Evolutionary conservation across 2,888 invertebrate species (phyloP), one percentile per base, ranked within the genome.

Genomic region (Lochmaea crataegi): DNA sequence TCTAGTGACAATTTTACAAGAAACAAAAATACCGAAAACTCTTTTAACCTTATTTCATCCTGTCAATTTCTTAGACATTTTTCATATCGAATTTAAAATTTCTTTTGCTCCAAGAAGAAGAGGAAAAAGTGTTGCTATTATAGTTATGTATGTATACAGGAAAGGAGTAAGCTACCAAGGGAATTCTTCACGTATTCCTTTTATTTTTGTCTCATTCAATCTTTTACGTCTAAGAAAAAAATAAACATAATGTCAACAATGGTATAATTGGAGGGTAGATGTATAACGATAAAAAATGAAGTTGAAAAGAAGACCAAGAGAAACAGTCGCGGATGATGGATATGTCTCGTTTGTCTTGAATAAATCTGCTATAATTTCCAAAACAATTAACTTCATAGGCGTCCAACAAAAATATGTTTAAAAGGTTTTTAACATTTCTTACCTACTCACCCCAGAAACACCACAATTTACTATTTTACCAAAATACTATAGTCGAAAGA

Each of bases 311-410:
- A 75, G 75, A 74, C 68, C 75, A 53, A 69, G n/a, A n/a, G n/a
- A n/a, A n/a, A n/a, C n/a, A n/a, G 75, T 57, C 71, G 58, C 66
- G 72, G 75, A 78, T 80, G 80, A 80, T 78, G 78, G 77, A 80
- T 80, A 76, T 69, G 77, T 76, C 77, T 79, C 77, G 80, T 77
- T 77, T 73, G 76, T 76, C 77, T 78, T 76, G 78, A 80, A 79
- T 78, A 80, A 78, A 77, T 78, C 76, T 75, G 61, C 60, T 57
- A 74, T 76, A 77, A 80, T 78, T 79, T 69, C 71, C 38, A 73
- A 48, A 71, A 71, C 71, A 77, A 77, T 79, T 78, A 77, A 70
- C 71, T 65, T 65, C 74, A 78, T 56, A 56, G 71, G 73, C 66
- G 76, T 66, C 41, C 26, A 2, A 11, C 45, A 18, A 41, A 56